Percentiles rank a stretch among this genome's conserved stretches.
phyloP scores from a whole-genome alignment of 2,113 vertebrate genomes.

The Oryzias celebensis region DNA sequence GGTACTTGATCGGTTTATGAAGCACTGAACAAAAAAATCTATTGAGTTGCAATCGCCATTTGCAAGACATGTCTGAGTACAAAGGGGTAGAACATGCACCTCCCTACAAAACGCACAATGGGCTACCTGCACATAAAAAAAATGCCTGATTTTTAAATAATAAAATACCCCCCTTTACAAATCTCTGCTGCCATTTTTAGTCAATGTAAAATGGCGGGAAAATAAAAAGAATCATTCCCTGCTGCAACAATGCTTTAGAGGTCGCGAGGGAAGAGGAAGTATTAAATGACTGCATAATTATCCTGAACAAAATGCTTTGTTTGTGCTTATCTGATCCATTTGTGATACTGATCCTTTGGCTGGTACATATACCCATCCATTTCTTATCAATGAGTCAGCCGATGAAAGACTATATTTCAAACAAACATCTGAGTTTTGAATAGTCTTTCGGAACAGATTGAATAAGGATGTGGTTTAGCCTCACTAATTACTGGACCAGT shows the following conservation, averaged over 20 bases:
- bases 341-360: constrained; percentile 51
- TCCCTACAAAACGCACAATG: constrained; percentile 15
- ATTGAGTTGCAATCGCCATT: constrained; percentile 33
- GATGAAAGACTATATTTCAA: constrained; percentile 57
- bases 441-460: constrained; percentile 44
- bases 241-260: constrained; percentile 33
- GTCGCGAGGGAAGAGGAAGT: constrained; percentile 55
- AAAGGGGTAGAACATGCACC: constrained; percentile 71
- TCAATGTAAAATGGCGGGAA: constrained; percentile 39
- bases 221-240: constrained; percentile 45
- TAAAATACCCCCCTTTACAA: constrained; percentile 5
- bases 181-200: constrained; percentile 4
- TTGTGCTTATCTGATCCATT: constrained; percentile 67
- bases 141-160: constrained; percentile 36
- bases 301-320: constrained; percentile 58
- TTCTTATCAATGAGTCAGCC: constrained; percentile 46
- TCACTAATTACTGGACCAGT: constrained; percentile 63
- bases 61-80: constrained; percentile 67
- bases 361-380: constrained; percentile 38
- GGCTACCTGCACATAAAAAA: constrained; percentile 38
- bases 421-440: constrained; percentile 47
- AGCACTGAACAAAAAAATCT: constrained; percentile 24
- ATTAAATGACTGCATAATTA: constrained; percentile 66
- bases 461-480: constrained; percentile 70
- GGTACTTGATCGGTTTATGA: background rate